Evolutionary conservation across 2,888 invertebrate species (phyloP).

Genomic region (Papilio protenor): DNA sequence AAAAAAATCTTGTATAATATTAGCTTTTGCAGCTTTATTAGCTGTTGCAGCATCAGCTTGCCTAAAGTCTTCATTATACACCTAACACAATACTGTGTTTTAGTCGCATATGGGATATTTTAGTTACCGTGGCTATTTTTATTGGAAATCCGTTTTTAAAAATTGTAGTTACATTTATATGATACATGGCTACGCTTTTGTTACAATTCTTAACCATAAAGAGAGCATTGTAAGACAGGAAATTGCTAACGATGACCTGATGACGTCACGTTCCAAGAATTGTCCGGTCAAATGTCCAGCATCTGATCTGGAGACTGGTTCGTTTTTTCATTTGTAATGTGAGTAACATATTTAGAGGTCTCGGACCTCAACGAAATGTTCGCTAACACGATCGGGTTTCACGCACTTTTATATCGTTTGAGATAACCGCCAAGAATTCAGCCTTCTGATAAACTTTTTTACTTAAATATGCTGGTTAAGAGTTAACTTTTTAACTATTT

Average conservation of each 20-base stretch:
- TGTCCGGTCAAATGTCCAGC: slow-evolving; percentile 34
- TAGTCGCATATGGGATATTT: neutral
- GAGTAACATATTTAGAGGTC: slow-evolving; percentile 42
- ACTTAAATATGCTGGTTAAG: neutral
- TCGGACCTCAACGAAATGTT: slow-evolving; percentile 40
- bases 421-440: neutral
- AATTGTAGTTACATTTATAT: neutral
- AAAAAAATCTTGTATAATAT: neutral
- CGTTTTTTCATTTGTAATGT: slow-evolving; percentile 47
- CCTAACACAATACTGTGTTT: neutral
- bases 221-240: neutral
- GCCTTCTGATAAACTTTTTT: neutral
- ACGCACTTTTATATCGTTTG: slow-evolving; percentile 30
- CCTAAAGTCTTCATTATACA: too few species aligned
- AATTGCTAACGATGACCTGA: slow-evolving; percentile 5
- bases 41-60: too few species aligned
- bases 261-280: slow-evolving; percentile 36
- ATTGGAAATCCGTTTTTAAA: neutral
- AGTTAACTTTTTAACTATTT: too few species aligned
- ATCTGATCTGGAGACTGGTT: slow-evolving; percentile 36
- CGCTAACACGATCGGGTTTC: slow-evolving; percentile 40
- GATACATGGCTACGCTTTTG: neutral
- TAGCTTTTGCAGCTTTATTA: neutral
- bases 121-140: neutral
- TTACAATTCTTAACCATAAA: neutral